Conservation (phyloP, 2,797 vertebrate species). For the Corythornis leucogaster region DNA sequence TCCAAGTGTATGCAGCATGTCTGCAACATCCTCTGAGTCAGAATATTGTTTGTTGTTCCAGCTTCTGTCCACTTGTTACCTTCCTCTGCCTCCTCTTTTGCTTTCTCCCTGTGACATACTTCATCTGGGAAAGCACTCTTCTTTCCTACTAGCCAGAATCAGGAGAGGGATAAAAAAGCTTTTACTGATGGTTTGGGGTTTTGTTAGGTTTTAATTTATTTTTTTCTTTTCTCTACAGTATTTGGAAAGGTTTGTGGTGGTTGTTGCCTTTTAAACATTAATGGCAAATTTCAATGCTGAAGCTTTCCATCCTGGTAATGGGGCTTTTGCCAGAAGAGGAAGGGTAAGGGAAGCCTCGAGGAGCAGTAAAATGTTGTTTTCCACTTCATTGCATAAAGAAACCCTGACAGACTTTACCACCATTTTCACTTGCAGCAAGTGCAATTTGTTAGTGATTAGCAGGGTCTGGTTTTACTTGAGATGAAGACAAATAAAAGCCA, state of each 20-base stretch:
- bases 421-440: not conserved
- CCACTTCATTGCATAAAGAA: not conserved
- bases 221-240: not conserved
- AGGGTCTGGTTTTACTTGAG: not conserved
- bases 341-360: not conserved
- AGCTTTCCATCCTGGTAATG: not conserved
- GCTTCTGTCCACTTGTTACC: not conserved
- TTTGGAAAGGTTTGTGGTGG: not conserved
- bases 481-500: not conserved
- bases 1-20: not conserved
- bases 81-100: not conserved
- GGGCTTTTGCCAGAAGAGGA: not conserved
- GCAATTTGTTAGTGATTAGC: not conserved
- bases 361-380: slow-evolving; percentile 13
- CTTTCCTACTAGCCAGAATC: not conserved
- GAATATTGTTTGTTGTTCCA: not conserved
- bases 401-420: not conserved
- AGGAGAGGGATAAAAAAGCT: not conserved
- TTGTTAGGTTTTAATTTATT: too few relatives aligned
- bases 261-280: not conserved
- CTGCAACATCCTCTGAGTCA: not conserved
- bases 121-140: not conserved
- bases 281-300: not conserved
- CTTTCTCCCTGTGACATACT: not conserved
- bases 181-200: not conserved